Base-by-base conservation (phyloP, 2,113 vertebrate genomes). In the Scartelaos histophorus region DNA sequence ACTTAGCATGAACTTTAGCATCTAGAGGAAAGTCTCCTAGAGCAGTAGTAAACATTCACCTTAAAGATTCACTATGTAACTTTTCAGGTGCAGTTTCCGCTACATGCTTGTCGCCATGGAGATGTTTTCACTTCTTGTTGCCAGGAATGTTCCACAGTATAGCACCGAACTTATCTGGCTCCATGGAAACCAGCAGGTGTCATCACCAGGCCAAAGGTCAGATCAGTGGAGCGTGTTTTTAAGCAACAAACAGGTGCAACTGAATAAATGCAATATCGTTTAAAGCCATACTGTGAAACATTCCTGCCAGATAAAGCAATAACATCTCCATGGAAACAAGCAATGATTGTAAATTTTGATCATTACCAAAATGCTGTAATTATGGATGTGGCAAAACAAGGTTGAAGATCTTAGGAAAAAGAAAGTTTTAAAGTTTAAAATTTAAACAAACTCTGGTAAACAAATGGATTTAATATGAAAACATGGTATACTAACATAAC, bases 361-460 rank as follows among this genome's bases (percentile, higher is more conserved):
- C 17, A 19, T 51, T 51, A 16, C 5, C 47, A 0, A 11, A 65
- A 76, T 90, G 93, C 91, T 92, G 49, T 95, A 90, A 62, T 92
- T 94, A 53, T 90, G 88, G 92, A 89, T 92, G 88, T 74, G 13
- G 93, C 87, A 88, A 94, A 93, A 80, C 95, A 95, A 96, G 96
- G 96, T 96, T 97, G 95, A 92, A 78, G 24, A 45, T 66, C 38
- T 66, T 16, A 35, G 64, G 62, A 71, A 58, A 70, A 70, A 71
- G 68, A 82, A 68, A 68, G 66, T 24, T 21, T 19, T 25, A 49
- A 71, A 65, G 24, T 45, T 16, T 2, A 10, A 54, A 53, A 43
- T 11, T 2, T 29, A 16, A 7, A 19, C 16, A 19, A 56, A 56
- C 47, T 1, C 21, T 54, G 11, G 49, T 19, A 17, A 19, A 16